Evolutionary conservation across 2,797 vertebrate genomes (phyloP).

Genomic region (Helostoma temminkii): DNA sequence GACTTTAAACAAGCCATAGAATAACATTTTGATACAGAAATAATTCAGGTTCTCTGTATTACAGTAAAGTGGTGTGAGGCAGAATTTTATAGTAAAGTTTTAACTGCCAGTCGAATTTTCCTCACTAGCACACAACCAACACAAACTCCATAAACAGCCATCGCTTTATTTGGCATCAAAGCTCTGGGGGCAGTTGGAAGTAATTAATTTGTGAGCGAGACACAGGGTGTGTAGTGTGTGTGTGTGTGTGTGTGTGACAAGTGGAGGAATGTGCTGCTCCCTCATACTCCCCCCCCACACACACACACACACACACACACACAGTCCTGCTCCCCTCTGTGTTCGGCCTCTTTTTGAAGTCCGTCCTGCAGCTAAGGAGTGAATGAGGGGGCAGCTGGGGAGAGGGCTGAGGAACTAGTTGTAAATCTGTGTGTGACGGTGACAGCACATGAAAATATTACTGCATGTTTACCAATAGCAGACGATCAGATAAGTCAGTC

Average conservation of each 20-base stretch:
- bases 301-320: slow-evolving; percentile 12
- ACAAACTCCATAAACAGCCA: slow-evolving; percentile 10
- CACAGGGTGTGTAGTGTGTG: slow-evolving; percentile 6
- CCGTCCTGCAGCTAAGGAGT: slow-evolving; percentile 21
- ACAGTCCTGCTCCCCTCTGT: slow-evolving; percentile 32
- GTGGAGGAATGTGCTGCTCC: slow-evolving; percentile 46
- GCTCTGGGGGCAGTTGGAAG: slow-evolving; percentile 51
- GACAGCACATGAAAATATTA: slow-evolving; percentile 17
- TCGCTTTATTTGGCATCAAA: slow-evolving; percentile 49
- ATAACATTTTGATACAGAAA: not conserved
- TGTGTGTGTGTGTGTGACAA: slow-evolving; percentile 25
- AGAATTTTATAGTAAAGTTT: not conserved
- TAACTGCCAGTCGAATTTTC: not conserved
- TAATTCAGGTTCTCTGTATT: not conserved
- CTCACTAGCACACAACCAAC: slow-evolving; percentile 13
- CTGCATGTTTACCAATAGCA: slow-evolving; percentile 1
- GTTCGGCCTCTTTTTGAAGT: slow-evolving; percentile 55
- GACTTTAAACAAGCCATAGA: not conserved
- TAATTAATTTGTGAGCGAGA: slow-evolving; percentile 56
- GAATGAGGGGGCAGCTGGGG: slow-evolving; percentile 10
- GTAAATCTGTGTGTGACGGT: slow-evolving; percentile 58
- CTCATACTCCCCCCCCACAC: slow-evolving; percentile 6
- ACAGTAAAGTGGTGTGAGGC: not conserved
- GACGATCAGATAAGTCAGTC: slow-evolving; percentile 7
- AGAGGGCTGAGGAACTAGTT: slow-evolving; percentile 11